phyloP scores from a whole-genome alignment of 2,888 invertebrate genomes.

The Cylindroiulus punctatus region DNA sequence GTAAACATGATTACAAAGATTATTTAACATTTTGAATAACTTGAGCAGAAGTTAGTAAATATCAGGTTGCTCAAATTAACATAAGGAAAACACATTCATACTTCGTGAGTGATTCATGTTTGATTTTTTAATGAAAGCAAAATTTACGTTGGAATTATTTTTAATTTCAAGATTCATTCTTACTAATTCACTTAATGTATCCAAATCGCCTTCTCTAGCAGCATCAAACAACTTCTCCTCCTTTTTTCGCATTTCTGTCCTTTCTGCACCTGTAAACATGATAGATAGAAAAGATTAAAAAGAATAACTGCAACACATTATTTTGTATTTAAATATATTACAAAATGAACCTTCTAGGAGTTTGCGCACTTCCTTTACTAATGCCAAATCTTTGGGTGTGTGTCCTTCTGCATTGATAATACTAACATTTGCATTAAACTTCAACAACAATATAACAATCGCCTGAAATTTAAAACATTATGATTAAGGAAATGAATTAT shows the following conservation, averaged over 20 bases:
- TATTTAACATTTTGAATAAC: too few relatives aligned
- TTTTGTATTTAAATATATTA: slow-evolving; percentile 53
- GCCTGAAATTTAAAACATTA: slow-evolving; percentile 68
- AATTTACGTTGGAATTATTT: slow-evolving; percentile 26
- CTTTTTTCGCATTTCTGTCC: slow-evolving; percentile 70
- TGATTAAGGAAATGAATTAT: not conserved
- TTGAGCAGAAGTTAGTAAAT: too few relatives aligned
- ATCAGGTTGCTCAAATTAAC: too few relatives aligned
- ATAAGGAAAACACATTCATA: too few relatives aligned
- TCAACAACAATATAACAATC: slow-evolving; percentile 72
- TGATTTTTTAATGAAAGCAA: too few relatives aligned
- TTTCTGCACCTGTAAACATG: slow-evolving; percentile 71
- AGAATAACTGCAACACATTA: slow-evolving; percentile 52
- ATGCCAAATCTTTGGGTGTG: slow-evolving; percentile 71
- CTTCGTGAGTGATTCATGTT: too few relatives aligned
- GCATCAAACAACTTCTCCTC: slow-evolving; percentile 72
- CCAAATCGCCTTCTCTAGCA: slow-evolving; percentile 72
- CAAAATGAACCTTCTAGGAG: slow-evolving; percentile 67
- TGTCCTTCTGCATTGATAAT: slow-evolving; percentile 75
- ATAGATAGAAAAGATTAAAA: not conserved
- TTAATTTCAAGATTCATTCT: not conserved
- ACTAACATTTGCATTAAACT: slow-evolving; percentile 73
- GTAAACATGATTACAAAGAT: too few relatives aligned
- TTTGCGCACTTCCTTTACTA: slow-evolving; percentile 70
- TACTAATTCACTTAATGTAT: slow-evolving; percentile 72